Conservation (phyloP, 1,140 invertebrate species). For the Zeugodacus cucurbitae region DNA sequence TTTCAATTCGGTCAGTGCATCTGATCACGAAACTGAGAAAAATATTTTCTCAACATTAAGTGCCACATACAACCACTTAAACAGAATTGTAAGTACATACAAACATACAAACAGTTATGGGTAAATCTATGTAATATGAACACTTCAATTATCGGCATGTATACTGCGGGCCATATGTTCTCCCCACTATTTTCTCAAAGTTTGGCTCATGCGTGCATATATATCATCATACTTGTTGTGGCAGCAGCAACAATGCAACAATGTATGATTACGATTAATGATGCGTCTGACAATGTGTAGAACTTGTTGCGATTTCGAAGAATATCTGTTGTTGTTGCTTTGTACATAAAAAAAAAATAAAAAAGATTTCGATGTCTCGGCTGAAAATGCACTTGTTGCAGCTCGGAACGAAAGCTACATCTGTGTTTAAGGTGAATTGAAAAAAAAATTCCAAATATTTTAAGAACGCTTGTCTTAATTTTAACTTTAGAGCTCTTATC, state of each 20-base stretch:
- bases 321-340: not conserved
- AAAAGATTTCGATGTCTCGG: not conserved
- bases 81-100: not conserved
- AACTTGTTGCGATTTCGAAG: constrained; percentile 9
- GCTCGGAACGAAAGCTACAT: not conserved
- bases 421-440: not conserved
- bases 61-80: not conserved
- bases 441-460: too few species aligned
- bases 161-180: not conserved
- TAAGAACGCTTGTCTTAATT: too few species aligned
- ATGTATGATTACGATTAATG: constrained; percentile 27
- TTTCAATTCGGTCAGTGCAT: not conserved
- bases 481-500: too few species aligned
- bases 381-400: not conserved
- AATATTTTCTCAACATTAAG: not conserved
- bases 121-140: not conserved
- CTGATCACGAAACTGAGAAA: not conserved
- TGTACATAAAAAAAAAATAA: not conserved
- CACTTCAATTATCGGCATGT: not conserved
- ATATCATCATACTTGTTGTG: not conserved
- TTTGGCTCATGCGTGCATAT: not conserved
- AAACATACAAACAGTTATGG: not conserved
- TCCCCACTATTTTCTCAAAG: not conserved
- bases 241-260: not conserved
- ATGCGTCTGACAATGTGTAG: constrained; percentile 26